phyloP scores from a whole-genome alignment of 1,140 invertebrate genomes.

The Magallana ariakensis region DNA sequence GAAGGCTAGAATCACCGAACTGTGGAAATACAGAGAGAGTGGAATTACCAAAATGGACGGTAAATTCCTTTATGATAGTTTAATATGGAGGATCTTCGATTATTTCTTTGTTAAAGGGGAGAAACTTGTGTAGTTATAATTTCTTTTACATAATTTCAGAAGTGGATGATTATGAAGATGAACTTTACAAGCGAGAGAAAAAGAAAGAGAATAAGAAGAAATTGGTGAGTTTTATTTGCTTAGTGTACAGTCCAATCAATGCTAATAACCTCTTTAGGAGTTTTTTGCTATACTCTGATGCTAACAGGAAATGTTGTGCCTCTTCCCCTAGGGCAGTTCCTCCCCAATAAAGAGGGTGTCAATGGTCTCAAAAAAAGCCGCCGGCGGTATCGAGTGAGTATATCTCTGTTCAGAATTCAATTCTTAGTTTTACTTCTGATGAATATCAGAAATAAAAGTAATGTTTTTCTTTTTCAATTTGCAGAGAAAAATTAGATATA shows the following conservation, averaged over 20 bases:
- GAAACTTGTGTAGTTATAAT: neutral
- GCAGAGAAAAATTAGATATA: slow-evolving; percentile 77
- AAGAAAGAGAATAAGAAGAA: slow-evolving; percentile 79
- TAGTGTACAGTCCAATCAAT: slow-evolving; percentile 43
- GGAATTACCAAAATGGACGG: slow-evolving; percentile 78
- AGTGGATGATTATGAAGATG: slow-evolving; percentile 76
- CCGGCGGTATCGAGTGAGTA: slow-evolving; percentile 73
- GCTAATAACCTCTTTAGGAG: slow-evolving; percentile 25
- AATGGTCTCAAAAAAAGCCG: slow-evolving; percentile 78
- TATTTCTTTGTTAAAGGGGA: no score
- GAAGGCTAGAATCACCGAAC: slow-evolving; percentile 88
- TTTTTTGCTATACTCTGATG: slow-evolving; percentile 27
- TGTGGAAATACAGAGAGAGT: slow-evolving; percentile 82
- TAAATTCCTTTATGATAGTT: slow-evolving; percentile 54
- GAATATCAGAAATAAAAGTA: no score
- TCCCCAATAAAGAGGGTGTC: slow-evolving; percentile 74
- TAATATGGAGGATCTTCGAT: no score
- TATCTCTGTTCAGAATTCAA: neutral
- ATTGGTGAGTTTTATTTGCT: slow-evolving; percentile 72
- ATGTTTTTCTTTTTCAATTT: slow-evolving; percentile 56
- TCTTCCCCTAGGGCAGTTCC: slow-evolving; percentile 68
- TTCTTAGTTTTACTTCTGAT: neutral
- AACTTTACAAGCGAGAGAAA: slow-evolving; percentile 77
- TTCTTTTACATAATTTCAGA: slow-evolving; percentile 66
- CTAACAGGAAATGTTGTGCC: slow-evolving; percentile 42